Conservation (phyloP, 1,140 invertebrate species). For the Drosophila lini region DNA sequence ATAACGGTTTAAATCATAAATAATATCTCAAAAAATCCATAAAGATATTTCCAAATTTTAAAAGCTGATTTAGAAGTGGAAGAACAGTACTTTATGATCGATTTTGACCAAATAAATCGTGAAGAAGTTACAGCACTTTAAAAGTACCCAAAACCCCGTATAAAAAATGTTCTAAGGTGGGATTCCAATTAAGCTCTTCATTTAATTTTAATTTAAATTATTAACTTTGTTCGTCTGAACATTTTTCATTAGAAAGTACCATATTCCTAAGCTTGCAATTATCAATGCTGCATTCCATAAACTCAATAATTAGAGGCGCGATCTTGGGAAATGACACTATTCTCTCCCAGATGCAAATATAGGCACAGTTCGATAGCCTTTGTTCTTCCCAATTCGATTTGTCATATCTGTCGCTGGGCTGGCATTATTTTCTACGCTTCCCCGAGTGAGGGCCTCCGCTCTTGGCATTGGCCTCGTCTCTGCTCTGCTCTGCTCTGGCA, state of each 20-base stretch:
- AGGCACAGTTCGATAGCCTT: conserved; percentile 31
- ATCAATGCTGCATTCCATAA: neutral
- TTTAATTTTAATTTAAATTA: too few relatives aligned
- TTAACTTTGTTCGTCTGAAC: neutral
- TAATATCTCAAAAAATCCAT: too few relatives aligned
- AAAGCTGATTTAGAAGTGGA: too few relatives aligned
- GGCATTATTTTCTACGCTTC: conserved; percentile 33
- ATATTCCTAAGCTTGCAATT: neutral
- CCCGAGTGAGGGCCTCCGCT: conserved; percentile 35
- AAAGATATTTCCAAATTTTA: too few relatives aligned
- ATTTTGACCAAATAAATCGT: too few relatives aligned
- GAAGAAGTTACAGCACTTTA: too few relatives aligned
- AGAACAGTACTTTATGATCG: too few relatives aligned
- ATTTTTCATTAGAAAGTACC: neutral
- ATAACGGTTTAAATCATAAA: too few relatives aligned
- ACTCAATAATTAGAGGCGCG: neutral
- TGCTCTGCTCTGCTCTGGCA: conserved; percentile 1
- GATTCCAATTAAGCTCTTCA: too few relatives aligned
- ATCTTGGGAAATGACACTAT: neutral
- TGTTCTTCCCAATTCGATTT: conserved; percentile 17
- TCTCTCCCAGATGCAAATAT: neutral
- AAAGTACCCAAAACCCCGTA: too few relatives aligned
- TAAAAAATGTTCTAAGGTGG: too few relatives aligned
- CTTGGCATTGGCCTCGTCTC: conserved; percentile 69
- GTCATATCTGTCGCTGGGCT: conserved; percentile 37